Base-by-base conservation (phyloP, 2,888 invertebrate species). In the Scaptomyza flava region DNA sequence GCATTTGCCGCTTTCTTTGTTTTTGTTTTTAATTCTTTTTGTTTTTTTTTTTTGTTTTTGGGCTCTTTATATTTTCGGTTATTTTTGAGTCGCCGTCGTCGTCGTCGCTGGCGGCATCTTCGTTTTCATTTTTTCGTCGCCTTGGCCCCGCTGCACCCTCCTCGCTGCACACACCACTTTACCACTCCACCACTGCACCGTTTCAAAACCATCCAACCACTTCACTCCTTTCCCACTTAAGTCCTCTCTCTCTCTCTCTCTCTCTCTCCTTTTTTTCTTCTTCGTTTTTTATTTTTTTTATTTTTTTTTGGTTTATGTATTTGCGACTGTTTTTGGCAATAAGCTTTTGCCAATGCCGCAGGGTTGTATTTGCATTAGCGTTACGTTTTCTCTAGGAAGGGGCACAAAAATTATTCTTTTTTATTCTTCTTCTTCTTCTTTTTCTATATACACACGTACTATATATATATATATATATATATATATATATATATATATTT, bases 291-390 rank as follows among this genome's bases (percentile, higher is more conserved):
- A 14, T 6, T 7, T n/a, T n/a, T 33, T 33, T 33, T 11, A 12
- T 14, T 8, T 41, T 9, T 9, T 17, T 41, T 41, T 41, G 11
- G n/a, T 46, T 3, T 46, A 7, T 46, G 14, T 48, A 8, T 54
- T 54, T 70, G 65, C 54, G 68, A 68, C 73, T 80, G 78, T 87
- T 83, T 83, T 89, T 79, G 86, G 88, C 88, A 87, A 87, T 89
- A 87, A 89, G 85, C 85, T 78, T 77, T 83, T 86, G 71, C 68
- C 58, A 81, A 77, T 83, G 87, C 88, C 79, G 79, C 89, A 87
- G 89, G 89, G 89, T 87, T 84, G 82, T 78, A 89, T 89, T 81
- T 83, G 87, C 89, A 87, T 83, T 87, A 87, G 87, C 67, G 82
- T 52, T 30, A 41, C 63, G 34, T 59, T 41, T 41, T 52, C 34